These are phyloP conservation scores for Pandemis heparana DNA, from an alignment of 2,888 invertebrate genomes.

Conservation along the genomic window DNA sequence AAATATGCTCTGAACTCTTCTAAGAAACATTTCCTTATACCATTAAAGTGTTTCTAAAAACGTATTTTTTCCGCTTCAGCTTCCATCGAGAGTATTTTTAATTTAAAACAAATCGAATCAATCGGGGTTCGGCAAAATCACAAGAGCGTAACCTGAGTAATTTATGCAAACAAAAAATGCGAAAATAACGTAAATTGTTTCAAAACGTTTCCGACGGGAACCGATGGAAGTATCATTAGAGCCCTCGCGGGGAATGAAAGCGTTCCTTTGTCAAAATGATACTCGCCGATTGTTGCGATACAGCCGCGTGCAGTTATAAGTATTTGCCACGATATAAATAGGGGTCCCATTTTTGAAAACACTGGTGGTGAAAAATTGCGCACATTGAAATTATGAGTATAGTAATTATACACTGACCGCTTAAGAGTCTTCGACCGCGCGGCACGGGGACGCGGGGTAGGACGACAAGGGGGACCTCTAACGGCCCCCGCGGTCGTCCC, in stretches of 20 bases:
- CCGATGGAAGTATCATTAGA: constrained; percentile 20
- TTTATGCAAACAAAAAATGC: constrained; percentile 18
- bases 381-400: too few species aligned
- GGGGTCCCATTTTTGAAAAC: too few species aligned
- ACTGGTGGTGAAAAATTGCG: not conserved
- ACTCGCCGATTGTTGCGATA: constrained; percentile 7
- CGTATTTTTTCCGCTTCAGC: not conserved
- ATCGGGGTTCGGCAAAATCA: constrained; percentile 2
- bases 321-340: not conserved
- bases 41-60: not conserved
- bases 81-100: constrained; percentile 1
- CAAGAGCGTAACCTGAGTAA: constrained; percentile 20
- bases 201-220: not conserved
- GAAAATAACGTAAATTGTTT: constrained; percentile 23
- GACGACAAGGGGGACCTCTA: too few species aligned
- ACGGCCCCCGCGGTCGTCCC: too few species aligned
- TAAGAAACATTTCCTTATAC: not conserved
- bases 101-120: constrained; percentile 16
- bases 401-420: too few species aligned
- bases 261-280: constrained; percentile 24
- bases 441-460: too few species aligned
- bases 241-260: constrained; percentile 6
- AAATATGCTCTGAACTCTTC: not conserved
- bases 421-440: too few species aligned
- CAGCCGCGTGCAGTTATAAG: not conserved